Evolutionary conservation across 2,113 vertebrate genomes (phyloP).

Genomic region (Tonatia bakeri): DNA sequence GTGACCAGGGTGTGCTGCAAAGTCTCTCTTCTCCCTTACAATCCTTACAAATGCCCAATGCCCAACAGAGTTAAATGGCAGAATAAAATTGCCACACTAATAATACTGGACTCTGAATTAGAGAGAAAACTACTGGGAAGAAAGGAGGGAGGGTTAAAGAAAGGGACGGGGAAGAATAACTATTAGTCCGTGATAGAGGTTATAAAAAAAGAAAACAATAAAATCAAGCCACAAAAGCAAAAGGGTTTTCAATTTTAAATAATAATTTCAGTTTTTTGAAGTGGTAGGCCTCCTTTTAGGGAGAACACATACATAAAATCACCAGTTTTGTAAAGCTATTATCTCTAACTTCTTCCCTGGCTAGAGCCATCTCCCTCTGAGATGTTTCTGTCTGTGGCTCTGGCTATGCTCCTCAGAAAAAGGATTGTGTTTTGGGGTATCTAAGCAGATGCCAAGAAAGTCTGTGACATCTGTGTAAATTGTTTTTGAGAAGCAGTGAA

Average conservation of each 20-base stretch:
- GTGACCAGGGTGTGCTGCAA: background rate
- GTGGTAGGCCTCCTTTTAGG: background rate
- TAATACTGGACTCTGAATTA: background rate
- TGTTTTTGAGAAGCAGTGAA: background rate
- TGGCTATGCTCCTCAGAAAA: background rate
- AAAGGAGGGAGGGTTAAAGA: rapidly evolving
- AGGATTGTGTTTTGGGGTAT: background rate
- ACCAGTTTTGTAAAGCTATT: background rate
- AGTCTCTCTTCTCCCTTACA: background rate
- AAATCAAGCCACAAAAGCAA: background rate
- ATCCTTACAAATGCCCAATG: background rate
- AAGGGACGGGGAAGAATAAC: rapidly evolving
- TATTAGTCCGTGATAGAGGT: background rate
- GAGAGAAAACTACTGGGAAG: background rate
- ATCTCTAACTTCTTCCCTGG: background rate
- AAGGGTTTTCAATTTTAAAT: background rate
- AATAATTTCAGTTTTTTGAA: background rate
- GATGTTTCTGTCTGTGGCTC: background rate
- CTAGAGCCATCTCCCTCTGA: background rate
- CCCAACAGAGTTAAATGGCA: background rate
- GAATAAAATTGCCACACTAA: background rate
- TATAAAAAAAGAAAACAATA: background rate
- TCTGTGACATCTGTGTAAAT: background rate
- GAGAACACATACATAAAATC: background rate
- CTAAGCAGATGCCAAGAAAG: background rate